These are phyloP conservation scores for Phyllotreta cruciferae DNA, from an alignment of 2,888 invertebrate species.

Conservation along the genomic window DNA sequence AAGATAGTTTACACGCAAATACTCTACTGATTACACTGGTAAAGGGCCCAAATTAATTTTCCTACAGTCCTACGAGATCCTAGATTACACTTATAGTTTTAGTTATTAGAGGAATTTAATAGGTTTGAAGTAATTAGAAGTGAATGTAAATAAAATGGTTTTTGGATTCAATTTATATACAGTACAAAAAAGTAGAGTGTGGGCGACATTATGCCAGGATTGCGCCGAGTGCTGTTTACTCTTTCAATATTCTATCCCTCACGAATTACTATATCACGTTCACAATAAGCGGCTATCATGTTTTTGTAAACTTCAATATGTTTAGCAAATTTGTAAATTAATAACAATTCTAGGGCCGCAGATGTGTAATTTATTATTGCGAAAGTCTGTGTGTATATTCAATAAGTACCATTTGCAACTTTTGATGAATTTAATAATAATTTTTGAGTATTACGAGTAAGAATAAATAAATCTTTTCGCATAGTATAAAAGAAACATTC, in stretches of 20 bases:
- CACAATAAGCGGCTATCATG: constrained; percentile 50
- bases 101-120: too few species aligned
- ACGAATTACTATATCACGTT: constrained; percentile 29
- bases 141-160: constrained; percentile 15
- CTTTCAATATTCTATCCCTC: constrained; percentile 21
- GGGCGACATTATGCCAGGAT: constrained; percentile 16
- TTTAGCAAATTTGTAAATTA: constrained; percentile 42
- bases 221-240: constrained; percentile 10
- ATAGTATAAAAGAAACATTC: constrained; percentile 25
- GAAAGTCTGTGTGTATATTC: constrained; percentile 35
- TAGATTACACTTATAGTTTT: too few species aligned
- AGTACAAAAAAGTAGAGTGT: constrained; percentile 23
- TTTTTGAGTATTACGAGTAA: not conserved
- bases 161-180: constrained; percentile 12
- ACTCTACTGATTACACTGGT: constrained; percentile 4
- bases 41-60: constrained; percentile 25
- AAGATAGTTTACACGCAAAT: too few species aligned
- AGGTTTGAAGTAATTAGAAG: not conserved
- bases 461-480: constrained; percentile 10
- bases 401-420: constrained; percentile 19
- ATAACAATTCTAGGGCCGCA: constrained; percentile 32
- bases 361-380: constrained; percentile 35
- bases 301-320: constrained; percentile 43
- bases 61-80: not conserved
- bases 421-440: constrained; percentile 12